Conservation (phyloP, 1,140 invertebrate genomes). For the Coptotermes formosanus region DNA sequence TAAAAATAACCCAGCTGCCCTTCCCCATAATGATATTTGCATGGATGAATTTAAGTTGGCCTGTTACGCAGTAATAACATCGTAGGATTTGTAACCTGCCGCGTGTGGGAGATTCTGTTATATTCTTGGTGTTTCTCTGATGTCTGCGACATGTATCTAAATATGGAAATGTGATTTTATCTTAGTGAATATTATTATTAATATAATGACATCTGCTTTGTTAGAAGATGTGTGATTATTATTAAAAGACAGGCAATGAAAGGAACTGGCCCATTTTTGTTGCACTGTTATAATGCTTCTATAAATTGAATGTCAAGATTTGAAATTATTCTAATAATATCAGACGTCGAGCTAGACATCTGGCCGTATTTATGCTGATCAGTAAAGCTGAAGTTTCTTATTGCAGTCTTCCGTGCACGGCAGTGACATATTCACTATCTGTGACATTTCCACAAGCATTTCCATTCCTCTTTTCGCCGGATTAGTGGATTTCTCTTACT, state of each 20-base stretch:
- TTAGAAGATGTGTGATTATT: neutral
- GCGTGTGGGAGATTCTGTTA: neutral
- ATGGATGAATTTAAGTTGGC: neutral
- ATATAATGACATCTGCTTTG: neutral
- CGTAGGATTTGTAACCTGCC: too few species aligned
- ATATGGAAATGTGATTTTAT: neutral
- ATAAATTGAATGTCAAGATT: neutral
- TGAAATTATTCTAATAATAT: neutral
- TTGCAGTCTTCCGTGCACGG: neutral
- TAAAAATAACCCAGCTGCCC: neutral
- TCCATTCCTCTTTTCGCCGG: too few species aligned
- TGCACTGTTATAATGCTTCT: neutral
- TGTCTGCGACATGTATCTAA: neutral
- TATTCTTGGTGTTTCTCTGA: neutral
- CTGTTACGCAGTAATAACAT: neutral
- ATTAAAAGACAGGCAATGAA: neutral
- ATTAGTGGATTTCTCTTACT: too few species aligned
- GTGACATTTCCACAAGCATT: too few species aligned
- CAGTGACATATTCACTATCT: too few species aligned
- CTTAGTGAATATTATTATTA: neutral
- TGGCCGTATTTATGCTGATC: neutral
- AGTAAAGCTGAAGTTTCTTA: neutral
- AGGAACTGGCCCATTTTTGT: too few species aligned
- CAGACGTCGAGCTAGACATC: neutral
- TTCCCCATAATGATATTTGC: neutral